Evolutionary conservation across 1,140 invertebrate species (phyloP).

Genomic region (Anadara kagoshimensis): DNA sequence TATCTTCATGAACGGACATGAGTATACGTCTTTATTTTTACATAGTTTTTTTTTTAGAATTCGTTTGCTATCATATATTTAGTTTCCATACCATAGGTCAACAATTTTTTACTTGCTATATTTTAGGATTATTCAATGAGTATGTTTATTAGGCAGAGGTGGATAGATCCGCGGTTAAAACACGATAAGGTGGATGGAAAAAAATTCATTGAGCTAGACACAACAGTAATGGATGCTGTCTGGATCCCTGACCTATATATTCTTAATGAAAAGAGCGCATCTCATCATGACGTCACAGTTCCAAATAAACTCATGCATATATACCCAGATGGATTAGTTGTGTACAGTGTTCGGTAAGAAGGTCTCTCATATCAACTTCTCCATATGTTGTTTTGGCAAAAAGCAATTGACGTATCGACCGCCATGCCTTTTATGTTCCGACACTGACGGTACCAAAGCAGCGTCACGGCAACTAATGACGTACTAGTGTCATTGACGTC

Average conservation of each 20-base stretch:
- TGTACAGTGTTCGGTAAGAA: conserved; percentile 75
- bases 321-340: conserved; percentile 78
- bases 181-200: conserved; percentile 23
- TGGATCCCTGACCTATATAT: conserved; percentile 84
- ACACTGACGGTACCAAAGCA: too few relatives aligned
- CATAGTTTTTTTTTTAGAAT: too few relatives aligned
- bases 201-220: conserved; percentile 77
- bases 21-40: too few relatives aligned
- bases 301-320: conserved; percentile 81
- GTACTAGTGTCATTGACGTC: too few relatives aligned
- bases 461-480: too few relatives aligned
- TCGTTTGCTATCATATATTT: too few relatives aligned
- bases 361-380: too few relatives aligned
- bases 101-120: conserved; percentile 10
- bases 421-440: too few relatives aligned
- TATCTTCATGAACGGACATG: too few relatives aligned
- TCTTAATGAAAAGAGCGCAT: conserved; percentile 79
- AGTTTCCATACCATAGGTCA: too few relatives aligned
- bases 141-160: conserved; percentile 48
- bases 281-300: conserved; percentile 71
- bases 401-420: too few relatives aligned
- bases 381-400: too few relatives aligned
- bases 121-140: conserved; percentile 53
- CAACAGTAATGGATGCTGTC: conserved; percentile 85
- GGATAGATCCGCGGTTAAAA: conserved; percentile 46